Evolutionary conservation across 2,113 vertebrate species (phyloP).

Genomic region (Amblyornis subalaris): DNA sequence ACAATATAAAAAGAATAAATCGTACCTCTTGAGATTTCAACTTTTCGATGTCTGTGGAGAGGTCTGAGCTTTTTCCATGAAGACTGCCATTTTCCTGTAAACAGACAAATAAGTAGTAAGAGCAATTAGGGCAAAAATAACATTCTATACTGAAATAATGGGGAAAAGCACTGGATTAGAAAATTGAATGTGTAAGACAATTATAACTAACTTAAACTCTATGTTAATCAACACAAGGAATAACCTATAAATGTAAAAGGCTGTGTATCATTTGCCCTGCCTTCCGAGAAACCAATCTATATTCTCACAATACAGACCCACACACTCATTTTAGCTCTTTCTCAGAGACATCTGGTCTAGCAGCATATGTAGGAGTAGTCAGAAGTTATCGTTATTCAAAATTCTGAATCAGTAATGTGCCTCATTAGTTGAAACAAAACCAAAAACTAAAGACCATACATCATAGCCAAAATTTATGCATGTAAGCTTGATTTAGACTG

Average conservation of each 20-base stretch:
- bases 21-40: constrained; percentile 68
- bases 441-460: not conserved
- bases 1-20: not conserved
- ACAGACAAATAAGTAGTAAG: not conserved
- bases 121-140: not conserved
- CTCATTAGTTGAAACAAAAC: not conserved
- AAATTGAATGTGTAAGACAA: not conserved
- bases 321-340: not conserved
- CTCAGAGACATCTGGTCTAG: not conserved
- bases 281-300: not conserved
- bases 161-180: not conserved
- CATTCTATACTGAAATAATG: not conserved
- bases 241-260: not conserved
- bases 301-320: not conserved
- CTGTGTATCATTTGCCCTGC: not conserved
- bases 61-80: constrained; percentile 67
- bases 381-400: not conserved
- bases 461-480: not conserved
- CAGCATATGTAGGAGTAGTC: not conserved
- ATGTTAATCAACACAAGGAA: not conserved
- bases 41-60: constrained; percentile 64
- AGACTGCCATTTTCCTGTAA: constrained; percentile 65
- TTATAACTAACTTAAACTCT: not conserved
- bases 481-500: not conserved
- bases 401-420: not conserved